Base-by-base conservation (phyloP, 2,797 vertebrate species). In the Epinephelus coioides region DNA sequence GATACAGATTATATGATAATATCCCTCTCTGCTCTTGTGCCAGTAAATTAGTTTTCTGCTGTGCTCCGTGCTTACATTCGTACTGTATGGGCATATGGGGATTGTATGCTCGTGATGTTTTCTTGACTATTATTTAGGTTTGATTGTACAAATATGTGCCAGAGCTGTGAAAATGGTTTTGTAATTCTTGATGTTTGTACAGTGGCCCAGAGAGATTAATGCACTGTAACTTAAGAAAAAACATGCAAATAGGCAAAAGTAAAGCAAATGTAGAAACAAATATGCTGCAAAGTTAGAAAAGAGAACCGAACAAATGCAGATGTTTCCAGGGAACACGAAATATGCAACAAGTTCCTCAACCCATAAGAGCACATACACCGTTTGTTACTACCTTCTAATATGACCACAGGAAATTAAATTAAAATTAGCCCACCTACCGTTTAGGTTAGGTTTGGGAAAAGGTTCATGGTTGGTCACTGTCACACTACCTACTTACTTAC, bases 1-100 rank as follows among this genome's bases (percentile, higher is more conserved):
- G 78, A 90, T 87, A 84, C 81, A 84, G 84, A 88, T 86, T 83
- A 78, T 50, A 25, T 15, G 71, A 88, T 88, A 63, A 70, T 57
- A 78, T 70, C 19, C 30, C 1, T 25, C 50, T 75, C 50, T 46
- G 10, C 30, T 73, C 60, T 78, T 85, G 68, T 84, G 70, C 25
- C 38, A 23, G 18, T 81, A 66, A 67, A 78, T 62, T 3, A 46
- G 30, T 73, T 67, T 64, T 69, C 12, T 51, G 55, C 43, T 55
- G 10, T 64, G 34, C 19, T 56, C 25, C 56, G 6, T 64, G 34
- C 18, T 53, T 23, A 56, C 64, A 53, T 19, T 27, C 38, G 8
- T 9, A 43, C 40, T 4, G 12, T 56, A 38, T 18, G 34, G 25
- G 9, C 12, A 34, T 62, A 66, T 13, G 67, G 21, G 43, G 25